Conservation (phyloP, 2,797 vertebrate genomes). For the Taeniopygia guttata region DNA sequence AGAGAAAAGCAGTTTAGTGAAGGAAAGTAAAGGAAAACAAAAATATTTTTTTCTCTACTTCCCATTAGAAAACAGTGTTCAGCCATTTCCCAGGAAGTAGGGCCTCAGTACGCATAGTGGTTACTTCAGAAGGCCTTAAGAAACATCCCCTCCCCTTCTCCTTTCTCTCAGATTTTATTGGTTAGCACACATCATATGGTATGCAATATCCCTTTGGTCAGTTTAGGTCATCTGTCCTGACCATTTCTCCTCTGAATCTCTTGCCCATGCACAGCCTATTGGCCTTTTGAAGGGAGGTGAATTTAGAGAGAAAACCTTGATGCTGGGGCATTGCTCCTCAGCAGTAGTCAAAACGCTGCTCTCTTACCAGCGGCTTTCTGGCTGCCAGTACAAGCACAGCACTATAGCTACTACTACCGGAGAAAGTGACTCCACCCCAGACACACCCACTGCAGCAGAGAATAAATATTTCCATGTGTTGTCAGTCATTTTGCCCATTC, state of each 20-base stretch:
- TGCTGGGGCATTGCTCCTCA: not conserved
- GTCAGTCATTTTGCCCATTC: not conserved
- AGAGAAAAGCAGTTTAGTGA: not conserved
- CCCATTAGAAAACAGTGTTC: not conserved
- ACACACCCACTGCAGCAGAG: not conserved
- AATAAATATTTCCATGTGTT: not conserved
- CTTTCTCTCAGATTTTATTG: not conserved
- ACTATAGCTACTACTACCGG: too few species aligned
- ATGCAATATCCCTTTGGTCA: not conserved
- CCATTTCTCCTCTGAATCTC: not conserved
- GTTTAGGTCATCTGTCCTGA: not conserved
- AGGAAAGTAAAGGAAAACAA: not conserved
- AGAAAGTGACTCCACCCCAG: not conserved
- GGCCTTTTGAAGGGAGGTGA: not conserved
- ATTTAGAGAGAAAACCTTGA: not conserved
- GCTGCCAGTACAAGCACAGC: not conserved
- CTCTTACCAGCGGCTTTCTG: not conserved
- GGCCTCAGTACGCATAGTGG: rapidly evolving
- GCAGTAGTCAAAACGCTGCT: not conserved
- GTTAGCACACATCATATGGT: not conserved
- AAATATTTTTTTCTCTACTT: not conserved
- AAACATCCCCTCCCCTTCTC: rapidly evolving
- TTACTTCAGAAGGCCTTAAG: not conserved
- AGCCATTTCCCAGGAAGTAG: not conserved
- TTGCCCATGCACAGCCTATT: not conserved